These are phyloP conservation scores for Coregonus sp. DNA, from an alignment of 2,797 vertebrate genomes.

Conservation along the genomic window DNA sequence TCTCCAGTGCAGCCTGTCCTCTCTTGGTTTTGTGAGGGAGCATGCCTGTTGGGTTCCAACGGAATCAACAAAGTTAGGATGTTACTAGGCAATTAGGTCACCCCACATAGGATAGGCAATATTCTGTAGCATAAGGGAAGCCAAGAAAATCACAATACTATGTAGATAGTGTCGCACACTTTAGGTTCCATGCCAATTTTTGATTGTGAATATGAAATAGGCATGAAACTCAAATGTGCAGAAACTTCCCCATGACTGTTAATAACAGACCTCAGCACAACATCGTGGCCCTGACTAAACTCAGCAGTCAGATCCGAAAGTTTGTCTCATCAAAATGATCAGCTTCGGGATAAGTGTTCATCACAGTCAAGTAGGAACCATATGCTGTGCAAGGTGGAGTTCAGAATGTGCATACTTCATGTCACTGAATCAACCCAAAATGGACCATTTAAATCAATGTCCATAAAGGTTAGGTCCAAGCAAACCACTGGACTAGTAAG, in stretches of 20 bases:
- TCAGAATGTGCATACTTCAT: not conserved
- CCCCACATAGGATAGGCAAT: not conserved
- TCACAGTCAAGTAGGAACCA: slow-evolving; percentile 64
- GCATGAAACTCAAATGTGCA: too few species aligned
- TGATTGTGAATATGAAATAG: not conserved
- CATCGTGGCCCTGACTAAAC: slow-evolving; percentile 48
- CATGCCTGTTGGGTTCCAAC: slow-evolving; percentile 79
- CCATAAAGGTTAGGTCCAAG: not conserved
- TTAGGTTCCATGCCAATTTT: not conserved
- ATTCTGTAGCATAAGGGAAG: not conserved
- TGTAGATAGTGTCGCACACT: too few species aligned
- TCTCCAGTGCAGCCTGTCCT: slow-evolving; percentile 90
- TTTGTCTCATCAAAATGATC: slow-evolving; percentile 74
- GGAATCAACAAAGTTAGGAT: not conserved
- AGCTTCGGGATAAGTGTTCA: slow-evolving; percentile 78
- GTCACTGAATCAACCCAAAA: slow-evolving; percentile 47
- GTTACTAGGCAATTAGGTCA: not conserved
- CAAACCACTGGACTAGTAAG: slow-evolving; percentile 25
- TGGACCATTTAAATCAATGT: slow-evolving; percentile 28
- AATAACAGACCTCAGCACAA: slow-evolving; percentile 17
- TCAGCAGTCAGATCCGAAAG: slow-evolving; percentile 83
- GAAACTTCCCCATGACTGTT: not conserved
- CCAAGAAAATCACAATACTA: too few species aligned
- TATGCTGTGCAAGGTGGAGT: slow-evolving; percentile 25
- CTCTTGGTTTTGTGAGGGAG: slow-evolving; percentile 94